Evolutionary conservation across 2,888 invertebrate genomes (phyloP), one percentile per base, ranked within the genome.

Genomic region (Adelognathus sp.): DNA sequence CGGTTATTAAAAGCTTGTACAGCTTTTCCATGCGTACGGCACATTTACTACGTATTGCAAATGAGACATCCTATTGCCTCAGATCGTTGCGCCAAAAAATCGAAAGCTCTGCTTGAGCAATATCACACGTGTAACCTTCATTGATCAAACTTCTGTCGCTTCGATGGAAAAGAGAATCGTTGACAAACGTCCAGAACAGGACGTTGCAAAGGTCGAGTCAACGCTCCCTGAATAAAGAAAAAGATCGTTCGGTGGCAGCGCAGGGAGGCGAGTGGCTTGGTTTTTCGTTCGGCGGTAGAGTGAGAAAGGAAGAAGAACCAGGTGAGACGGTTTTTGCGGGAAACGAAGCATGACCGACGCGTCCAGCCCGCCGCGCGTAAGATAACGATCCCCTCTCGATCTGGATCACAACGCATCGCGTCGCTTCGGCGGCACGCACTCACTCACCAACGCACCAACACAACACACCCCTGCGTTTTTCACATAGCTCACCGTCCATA

Each of bases 381-480:
- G 90, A 90, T 90, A 90, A 90, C 79, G 87, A 90, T 90, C 90
- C 87, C 88, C 87, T 80, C 76, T 85, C 86, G 88, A 90, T 90
- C 87, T 88, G 88, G 90, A 90, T 90, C 89, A 87, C 87, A 86
- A 89, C 87, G 83, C 85, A 86, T 85, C 82, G 82, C 81, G 86
- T 86, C 81, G 83, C 86, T 84, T 84, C 72, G 73, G 64, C 78
- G 70, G 58, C 81, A 86, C 84, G 81, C 85, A 87, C 79, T 64
- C 67, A 61, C 61, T 61, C 36, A 72, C 74, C 16, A 6, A 54
- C 44, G 18, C 24, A 27, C 44, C 50, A 41, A 36, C 9, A 61
- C 58, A 21, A 54, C 14, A 36, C 54, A 41, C 39, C 63, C 39
- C 11, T 29, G 16, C 1, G 14, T 16, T 29, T 3, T 11, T 16